Percentiles rank a stretch among this genome's conserved stretches.
Evolutionary conservation across 1,140 invertebrate genomes (phyloP).

Genomic region (Anoplolepis gracilipes): DNA sequence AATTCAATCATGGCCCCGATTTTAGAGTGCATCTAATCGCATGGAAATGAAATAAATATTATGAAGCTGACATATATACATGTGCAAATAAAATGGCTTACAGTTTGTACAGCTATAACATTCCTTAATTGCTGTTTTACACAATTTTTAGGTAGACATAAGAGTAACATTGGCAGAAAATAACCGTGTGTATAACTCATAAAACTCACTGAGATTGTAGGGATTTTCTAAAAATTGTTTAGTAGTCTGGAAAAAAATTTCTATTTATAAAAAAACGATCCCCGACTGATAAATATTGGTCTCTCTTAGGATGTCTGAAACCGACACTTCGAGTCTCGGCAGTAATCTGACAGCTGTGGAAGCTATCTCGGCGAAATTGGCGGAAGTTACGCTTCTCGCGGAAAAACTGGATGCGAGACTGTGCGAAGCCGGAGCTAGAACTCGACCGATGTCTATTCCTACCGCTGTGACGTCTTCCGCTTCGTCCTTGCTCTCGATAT

Average conservation of each 20-base stretch:
- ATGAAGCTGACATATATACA: neutral
- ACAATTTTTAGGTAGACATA: neutral
- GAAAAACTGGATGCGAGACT: conserved; percentile 88
- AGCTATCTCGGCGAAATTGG: conserved; percentile 88
- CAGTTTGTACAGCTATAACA: neutral
- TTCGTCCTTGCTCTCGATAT: conserved; percentile 59
- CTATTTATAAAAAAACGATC: conserved; percentile 34
- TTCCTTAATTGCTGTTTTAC: neutral
- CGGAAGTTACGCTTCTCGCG: conserved; percentile 89
- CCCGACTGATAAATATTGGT: neutral
- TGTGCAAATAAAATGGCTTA: neutral
- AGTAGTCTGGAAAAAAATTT: neutral
- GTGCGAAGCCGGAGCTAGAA: conserved; percentile 85
- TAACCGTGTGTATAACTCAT: neutral
- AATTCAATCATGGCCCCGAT: neutral
- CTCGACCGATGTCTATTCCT: conserved; percentile 72
- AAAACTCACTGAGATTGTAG: neutral
- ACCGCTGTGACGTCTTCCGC: conserved; percentile 73
- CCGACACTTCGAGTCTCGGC: conserved; percentile 69
- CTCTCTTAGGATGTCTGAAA: conserved; percentile 79
- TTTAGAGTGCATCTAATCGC: neutral
- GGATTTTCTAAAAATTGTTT: neutral
- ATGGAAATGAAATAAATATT: neutral
- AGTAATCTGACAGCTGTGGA: conserved; percentile 88
- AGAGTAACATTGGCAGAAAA: neutral